phyloP scores from a whole-genome alignment of 2,113 vertebrate species.

The Struthidea cinerea region DNA sequence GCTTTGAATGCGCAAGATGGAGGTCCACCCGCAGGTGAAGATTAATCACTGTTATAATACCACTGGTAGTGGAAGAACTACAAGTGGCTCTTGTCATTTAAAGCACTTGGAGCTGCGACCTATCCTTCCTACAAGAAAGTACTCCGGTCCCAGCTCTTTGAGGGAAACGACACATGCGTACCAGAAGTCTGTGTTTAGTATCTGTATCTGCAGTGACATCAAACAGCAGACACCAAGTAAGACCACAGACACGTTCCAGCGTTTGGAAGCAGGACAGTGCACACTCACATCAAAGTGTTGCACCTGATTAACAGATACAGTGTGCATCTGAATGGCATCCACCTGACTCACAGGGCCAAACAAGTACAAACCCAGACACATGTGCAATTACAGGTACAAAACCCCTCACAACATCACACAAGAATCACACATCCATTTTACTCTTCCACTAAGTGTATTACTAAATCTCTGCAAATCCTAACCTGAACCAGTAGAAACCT shows the following conservation, averaged over 20 bases:
- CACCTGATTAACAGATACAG: neutral
- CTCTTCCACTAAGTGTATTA: neutral
- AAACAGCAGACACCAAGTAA: neutral
- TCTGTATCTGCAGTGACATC: neutral
- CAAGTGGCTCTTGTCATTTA: neutral
- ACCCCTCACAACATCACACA: neutral
- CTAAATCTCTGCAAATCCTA: neutral
- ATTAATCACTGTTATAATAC: neutral
- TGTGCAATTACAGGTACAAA: fast-evolving
- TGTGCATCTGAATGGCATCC: neutral
- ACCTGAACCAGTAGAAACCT: neutral
- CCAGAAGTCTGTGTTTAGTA: neutral
- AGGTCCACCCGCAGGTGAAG: neutral
- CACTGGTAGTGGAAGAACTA: neutral
- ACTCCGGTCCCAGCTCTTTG: neutral
- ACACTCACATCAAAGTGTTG: neutral
- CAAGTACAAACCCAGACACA: neutral
- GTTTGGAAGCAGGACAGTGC: neutral
- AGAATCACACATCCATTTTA: neutral
- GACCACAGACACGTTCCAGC: neutral
- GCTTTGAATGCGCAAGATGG: neutral
- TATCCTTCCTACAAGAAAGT: neutral
- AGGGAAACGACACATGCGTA: fast-evolving
- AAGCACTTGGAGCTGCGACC: neutral
- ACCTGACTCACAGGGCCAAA: neutral